phyloP scores from a whole-genome alignment of 2,797 vertebrate genomes.

The Cyprinella venusta region DNA sequence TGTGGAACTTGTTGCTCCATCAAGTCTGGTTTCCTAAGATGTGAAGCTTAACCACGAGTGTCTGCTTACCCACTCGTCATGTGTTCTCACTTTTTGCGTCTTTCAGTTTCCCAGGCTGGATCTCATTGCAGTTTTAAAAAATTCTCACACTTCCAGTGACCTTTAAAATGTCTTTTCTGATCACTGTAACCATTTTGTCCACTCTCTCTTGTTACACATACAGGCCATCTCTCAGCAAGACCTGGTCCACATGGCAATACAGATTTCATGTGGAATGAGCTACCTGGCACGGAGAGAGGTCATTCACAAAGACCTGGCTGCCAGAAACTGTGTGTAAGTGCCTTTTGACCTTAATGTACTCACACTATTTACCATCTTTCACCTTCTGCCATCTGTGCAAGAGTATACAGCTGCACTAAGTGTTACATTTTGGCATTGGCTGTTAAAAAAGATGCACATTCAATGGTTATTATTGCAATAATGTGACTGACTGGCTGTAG shows the following conservation, averaged over 20 bases:
- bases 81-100: background rate
- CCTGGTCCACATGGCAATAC: slow-evolving; percentile 98
- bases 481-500: background rate
- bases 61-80: background rate
- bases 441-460: background rate
- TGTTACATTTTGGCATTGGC: background rate
- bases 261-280: slow-evolving; percentile 99
- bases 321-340: slow-evolving; percentile 98
- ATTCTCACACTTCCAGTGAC: background rate
- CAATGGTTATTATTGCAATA: background rate
- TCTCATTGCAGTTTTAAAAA: background rate
- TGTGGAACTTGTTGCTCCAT: slow-evolving; percentile 37
- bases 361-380: background rate
- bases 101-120: background rate
- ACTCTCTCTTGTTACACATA: slow-evolving; percentile 49
- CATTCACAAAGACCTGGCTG: slow-evolving; percentile 97
- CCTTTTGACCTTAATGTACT: background rate
- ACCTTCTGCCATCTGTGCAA: background rate
- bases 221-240: slow-evolving; percentile 98
- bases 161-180: background rate
- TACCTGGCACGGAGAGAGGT: slow-evolving; percentile 96
- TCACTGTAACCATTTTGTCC: background rate
- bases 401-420: background rate
- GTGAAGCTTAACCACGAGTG: slow-evolving; percentile 1
- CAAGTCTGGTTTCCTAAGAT: slow-evolving; percentile 39